These are phyloP conservation scores for Sphecodes monilicornis DNA, from an alignment of 2,888 invertebrate species.

Conservation along the genomic window DNA sequence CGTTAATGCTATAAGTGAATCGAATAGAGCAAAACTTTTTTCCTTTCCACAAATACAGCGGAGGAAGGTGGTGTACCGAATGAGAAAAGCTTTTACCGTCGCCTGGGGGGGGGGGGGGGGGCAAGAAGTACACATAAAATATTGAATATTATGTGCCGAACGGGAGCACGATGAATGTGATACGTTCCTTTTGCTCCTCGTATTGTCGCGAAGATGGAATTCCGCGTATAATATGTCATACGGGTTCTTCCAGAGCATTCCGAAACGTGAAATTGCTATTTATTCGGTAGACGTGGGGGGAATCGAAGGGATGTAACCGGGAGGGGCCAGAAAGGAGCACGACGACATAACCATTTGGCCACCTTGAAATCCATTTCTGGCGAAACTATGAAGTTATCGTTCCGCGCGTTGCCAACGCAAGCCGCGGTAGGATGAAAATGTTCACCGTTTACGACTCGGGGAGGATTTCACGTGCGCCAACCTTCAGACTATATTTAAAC, in stretches of 20 bases:
- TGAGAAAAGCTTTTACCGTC: slow-evolving; percentile 5
- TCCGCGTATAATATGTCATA: slow-evolving; percentile 60
- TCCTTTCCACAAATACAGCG: not conserved
- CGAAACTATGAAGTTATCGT: slow-evolving; percentile 69
- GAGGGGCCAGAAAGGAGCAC: slow-evolving; percentile 26
- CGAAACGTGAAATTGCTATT: slow-evolving; percentile 69
- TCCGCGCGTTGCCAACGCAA: slow-evolving; percentile 65
- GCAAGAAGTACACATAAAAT: slow-evolving; percentile 28
- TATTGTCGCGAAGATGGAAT: slow-evolving; percentile 54
- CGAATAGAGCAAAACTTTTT: not conserved
- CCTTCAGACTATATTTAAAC: slow-evolving; percentile 1
- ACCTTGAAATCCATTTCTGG: slow-evolving; percentile 70
- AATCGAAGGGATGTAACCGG: slow-evolving; percentile 16
- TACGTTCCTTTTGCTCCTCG: slow-evolving; percentile 24
- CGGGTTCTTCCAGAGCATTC: slow-evolving; percentile 53
- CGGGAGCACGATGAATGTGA: slow-evolving; percentile 23
- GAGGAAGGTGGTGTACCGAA: not conserved
- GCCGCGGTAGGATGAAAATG: slow-evolving; percentile 53
- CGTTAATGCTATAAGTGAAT: not conserved
- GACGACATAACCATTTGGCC: slow-evolving; percentile 71
- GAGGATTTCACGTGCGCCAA: slow-evolving; percentile 24
- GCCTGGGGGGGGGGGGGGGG: too few species aligned
- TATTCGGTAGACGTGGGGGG: slow-evolving; percentile 51
- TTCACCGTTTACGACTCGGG: slow-evolving; percentile 49
- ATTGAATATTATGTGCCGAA: slow-evolving; percentile 39